Conservation (phyloP, 2,797 vertebrate species). For the Epinephelus malabaricus region DNA sequence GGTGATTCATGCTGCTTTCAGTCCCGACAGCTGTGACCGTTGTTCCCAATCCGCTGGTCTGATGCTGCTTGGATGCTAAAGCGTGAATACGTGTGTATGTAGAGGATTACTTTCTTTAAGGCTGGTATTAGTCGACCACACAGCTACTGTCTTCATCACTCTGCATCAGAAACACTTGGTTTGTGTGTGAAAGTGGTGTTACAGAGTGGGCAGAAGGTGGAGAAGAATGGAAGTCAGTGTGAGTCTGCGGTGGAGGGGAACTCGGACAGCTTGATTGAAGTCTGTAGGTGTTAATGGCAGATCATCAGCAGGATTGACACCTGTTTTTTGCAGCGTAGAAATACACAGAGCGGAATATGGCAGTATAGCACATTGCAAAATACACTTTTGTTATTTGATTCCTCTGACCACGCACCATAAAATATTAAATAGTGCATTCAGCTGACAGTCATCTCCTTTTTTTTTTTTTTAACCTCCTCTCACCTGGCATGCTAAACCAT, state of each 20-base stretch:
- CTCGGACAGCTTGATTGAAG: background rate
- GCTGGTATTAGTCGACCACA: background rate
- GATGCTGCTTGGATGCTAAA: slow-evolving; percentile 27
- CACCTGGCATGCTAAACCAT: background rate
- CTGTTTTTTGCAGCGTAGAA: background rate
- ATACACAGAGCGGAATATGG: background rate
- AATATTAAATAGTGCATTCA: slow-evolving; percentile 40
- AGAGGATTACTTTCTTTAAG: slow-evolving; percentile 13
- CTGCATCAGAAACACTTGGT: slow-evolving; percentile 9
- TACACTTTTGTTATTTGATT: slow-evolving; percentile 18
- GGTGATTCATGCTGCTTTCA: slow-evolving; percentile 49
- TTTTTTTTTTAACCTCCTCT: background rate
- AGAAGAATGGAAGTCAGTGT: slow-evolving; percentile 1
- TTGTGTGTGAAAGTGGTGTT: background rate
- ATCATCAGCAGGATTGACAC: background rate
- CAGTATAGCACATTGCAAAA: background rate
- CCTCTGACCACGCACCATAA: slow-evolving; percentile 5
- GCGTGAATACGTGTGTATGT: background rate
- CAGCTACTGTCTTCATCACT: slow-evolving; percentile 13
- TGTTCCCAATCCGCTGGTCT: slow-evolving; percentile 10
- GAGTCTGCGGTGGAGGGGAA: background rate
- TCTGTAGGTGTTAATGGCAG: slow-evolving; percentile 6
- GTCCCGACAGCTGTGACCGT: slow-evolving; percentile 13
- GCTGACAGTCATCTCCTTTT: background rate
- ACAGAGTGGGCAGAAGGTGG: background rate